Percentiles rank a stretch among this genome's conserved stretches.
These are phyloP conservation scores for Zele albiditarsus DNA, from an alignment of 2,888 invertebrate species.

Conservation along the genomic window DNA sequence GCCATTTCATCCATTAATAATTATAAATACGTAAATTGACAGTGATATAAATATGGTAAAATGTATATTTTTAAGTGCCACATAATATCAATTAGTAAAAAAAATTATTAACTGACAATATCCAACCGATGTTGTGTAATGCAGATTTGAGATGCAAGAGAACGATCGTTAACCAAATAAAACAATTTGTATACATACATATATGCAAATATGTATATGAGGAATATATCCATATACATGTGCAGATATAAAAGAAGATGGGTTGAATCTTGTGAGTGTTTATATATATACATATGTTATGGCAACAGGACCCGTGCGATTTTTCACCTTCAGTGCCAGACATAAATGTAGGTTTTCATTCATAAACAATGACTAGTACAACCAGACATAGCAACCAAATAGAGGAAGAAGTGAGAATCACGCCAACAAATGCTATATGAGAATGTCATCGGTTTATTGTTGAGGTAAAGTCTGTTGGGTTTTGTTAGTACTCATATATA, in stretches of 20 bases:
- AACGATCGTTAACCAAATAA: constrained; percentile 45
- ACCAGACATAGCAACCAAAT: constrained; percentile 3
- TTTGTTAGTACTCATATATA: neutral
- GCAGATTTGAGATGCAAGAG: constrained; percentile 22
- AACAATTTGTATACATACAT: neutral
- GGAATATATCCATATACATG: neutral
- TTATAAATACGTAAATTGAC: constrained; percentile 21
- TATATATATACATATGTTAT: constrained; percentile 34
- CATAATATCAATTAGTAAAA: constrained; percentile 11
- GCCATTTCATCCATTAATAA: constrained; percentile 27
- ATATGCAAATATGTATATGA: neutral
- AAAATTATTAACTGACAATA: constrained; percentile 38
- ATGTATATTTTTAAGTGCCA: neutral
- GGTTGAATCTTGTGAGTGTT: neutral
- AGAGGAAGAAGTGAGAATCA: neutral
- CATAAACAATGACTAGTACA: constrained; percentile 35
- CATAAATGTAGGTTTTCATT: constrained; percentile 32
- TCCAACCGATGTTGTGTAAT: constrained; percentile 13
- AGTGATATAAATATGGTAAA: constrained; percentile 1
- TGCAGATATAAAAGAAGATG: neutral
- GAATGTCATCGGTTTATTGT: neutral
- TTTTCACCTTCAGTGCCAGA: constrained; percentile 35
- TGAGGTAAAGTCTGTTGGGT: neutral
- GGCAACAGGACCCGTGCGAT: constrained; percentile 36
- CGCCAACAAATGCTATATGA: neutral